A percentile compares a stretch with the other conserved stretches of the same genome.
These are phyloP conservation scores for Lepidurus packardi DNA, from an alignment of 1,140 invertebrate genomes.

Conservation along the genomic window DNA sequence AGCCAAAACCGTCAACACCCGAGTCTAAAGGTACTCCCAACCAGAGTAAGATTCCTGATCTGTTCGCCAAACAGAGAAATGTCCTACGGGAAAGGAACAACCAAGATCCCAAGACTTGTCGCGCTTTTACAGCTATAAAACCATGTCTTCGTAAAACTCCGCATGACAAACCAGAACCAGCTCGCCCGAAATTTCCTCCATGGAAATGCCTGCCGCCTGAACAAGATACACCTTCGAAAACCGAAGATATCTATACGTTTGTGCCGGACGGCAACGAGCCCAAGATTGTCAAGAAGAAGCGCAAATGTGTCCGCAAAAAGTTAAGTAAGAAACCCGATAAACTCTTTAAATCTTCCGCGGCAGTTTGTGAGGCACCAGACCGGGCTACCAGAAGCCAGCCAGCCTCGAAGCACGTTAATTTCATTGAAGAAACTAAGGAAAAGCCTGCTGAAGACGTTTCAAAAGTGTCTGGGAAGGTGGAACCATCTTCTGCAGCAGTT, in stretches of 20 bases:
- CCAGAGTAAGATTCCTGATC: conserved; percentile 1
- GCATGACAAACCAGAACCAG: not conserved
- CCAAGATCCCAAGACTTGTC: not conserved
- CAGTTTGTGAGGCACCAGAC: not conserved
- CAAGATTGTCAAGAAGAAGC: not conserved
- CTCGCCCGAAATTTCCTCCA: not conserved
- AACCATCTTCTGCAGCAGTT: not conserved
- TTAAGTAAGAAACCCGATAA: not conserved
- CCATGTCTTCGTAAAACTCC: not conserved
- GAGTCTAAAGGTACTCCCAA: not conserved
- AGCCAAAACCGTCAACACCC: not conserved
- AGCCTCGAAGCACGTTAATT: not conserved
- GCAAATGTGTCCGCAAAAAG: not conserved
- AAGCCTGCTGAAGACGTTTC: too few species aligned
- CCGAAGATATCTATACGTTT: not conserved
- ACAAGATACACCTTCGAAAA: not conserved
- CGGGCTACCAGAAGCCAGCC: not conserved
- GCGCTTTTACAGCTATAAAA: not conserved
- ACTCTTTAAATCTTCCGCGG: not conserved
- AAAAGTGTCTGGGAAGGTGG: too few species aligned
- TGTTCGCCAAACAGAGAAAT: not conserved
- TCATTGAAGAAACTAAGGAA: not conserved
- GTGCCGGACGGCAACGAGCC: not conserved
- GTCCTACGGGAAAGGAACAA: not conserved
- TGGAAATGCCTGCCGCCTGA: not conserved